Conservation (phyloP, 1,140 invertebrate genomes). For the Saxidomus purpurata region DNA sequence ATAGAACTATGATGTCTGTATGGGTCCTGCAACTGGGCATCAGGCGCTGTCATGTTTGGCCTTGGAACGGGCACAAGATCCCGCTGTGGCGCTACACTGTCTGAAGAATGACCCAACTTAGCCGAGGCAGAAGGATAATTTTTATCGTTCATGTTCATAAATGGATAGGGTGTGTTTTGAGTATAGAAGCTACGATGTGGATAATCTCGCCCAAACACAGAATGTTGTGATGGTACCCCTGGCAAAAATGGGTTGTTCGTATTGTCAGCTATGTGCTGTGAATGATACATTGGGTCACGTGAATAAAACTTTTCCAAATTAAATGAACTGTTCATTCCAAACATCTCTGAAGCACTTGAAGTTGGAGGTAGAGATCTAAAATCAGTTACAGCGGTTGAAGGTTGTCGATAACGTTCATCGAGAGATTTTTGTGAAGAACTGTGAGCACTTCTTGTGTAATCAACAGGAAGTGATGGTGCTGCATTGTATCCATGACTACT, state of each 20-base stretch:
- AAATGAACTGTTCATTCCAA: conserved; percentile 82
- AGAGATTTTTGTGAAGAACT: conserved; percentile 80
- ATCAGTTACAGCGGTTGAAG: conserved; percentile 79
- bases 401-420: conserved; percentile 82
- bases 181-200: conserved; percentile 79
- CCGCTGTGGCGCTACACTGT: conserved; percentile 72
- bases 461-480: conserved; percentile 73
- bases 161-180: conserved; percentile 81
- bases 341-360: conserved; percentile 81
- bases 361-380: conserved; percentile 81
- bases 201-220: conserved; percentile 83
- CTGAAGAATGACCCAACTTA: conserved; percentile 79
- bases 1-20: conserved; percentile 81
- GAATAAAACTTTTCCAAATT: conserved; percentile 83
- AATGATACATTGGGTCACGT: conserved; percentile 81
- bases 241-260: conserved; percentile 82
- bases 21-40: conserved; percentile 82
- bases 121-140: conserved; percentile 75
- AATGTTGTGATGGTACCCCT: conserved; percentile 80
- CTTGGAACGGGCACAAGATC: conserved; percentile 80
- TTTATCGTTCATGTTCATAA: conserved; percentile 81
- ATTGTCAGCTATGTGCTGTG: conserved; percentile 81
- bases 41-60: conserved; percentile 72
- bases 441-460: conserved; percentile 79
- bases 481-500: conserved; percentile 81